These are phyloP conservation scores for Gandaritis pyraliata DNA, from an alignment of 2,888 invertebrate genomes.

Conservation along the genomic window DNA sequence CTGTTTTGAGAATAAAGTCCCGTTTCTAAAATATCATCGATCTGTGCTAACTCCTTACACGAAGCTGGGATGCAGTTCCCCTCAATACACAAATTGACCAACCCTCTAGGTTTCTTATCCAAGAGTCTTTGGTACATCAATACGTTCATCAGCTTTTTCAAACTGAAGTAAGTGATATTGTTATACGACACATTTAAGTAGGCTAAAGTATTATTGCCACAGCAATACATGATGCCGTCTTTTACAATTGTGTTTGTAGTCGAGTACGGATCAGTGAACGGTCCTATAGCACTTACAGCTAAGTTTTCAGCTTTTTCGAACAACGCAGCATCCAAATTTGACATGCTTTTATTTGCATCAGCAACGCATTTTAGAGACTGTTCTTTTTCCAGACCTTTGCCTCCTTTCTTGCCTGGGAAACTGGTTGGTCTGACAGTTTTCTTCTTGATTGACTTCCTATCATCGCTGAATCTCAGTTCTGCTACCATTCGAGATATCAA, in stretches of 20 bases:
- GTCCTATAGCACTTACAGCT: constrained; percentile 47
- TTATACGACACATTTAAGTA: constrained; percentile 67
- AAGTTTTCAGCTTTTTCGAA: constrained; percentile 51
- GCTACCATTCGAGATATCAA: constrained; percentile 42
- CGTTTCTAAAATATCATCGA: constrained; percentile 50
- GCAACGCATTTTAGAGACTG: constrained; percentile 22
- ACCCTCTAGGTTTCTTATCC: constrained; percentile 55
- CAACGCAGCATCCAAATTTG: constrained; percentile 40
- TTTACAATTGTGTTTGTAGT: constrained; percentile 42
- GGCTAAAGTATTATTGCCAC: constrained; percentile 60
- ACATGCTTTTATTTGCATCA: constrained; percentile 41
- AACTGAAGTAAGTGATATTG: constrained; percentile 49
- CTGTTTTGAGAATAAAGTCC: background rate
- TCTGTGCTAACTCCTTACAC: constrained; percentile 53
- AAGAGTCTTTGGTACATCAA: constrained; percentile 50
- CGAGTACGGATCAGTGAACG: constrained; percentile 54
- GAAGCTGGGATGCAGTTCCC: constrained; percentile 61
- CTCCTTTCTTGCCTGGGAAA: constrained; percentile 8
- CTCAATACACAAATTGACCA: constrained; percentile 59
- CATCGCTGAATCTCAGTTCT: constrained; percentile 48
- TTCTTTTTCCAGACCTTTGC: constrained; percentile 33
- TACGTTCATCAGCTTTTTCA: constrained; percentile 55
- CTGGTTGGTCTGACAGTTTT: constrained; percentile 32
- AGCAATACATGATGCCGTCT: constrained; percentile 48
- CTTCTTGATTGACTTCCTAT: constrained; percentile 42